Evolutionary conservation across 2,797 vertebrate genomes (phyloP), one percentile per base, ranked within the genome.

Genomic region (Apogon hyalosoma): DNA sequence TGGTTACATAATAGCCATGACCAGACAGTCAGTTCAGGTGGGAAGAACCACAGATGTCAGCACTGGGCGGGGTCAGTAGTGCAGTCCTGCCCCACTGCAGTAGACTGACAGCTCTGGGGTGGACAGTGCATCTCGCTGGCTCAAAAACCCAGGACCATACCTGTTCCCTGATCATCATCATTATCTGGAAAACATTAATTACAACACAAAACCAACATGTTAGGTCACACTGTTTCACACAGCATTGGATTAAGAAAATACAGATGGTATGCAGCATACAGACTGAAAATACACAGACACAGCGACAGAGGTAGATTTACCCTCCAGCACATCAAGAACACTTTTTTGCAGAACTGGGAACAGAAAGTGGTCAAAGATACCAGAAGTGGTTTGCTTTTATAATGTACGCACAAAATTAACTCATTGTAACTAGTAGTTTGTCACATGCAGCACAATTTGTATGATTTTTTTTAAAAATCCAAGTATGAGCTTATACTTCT

Each of bases 141-240:
- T 92, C 89, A 88, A 79, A 84, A 74, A 70, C 87, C 86, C 82
- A 86, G 45, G 75, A 86, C 80, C 68, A 62, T 84, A 60, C 79
- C 86, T 83, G 83, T 65, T 86, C 58, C 72, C 60, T 77, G 67
- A 75, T 64, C 75, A 46, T 76, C 79, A 87, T 79, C 88, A 88
- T 91, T 84, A 93, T 88, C 92, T 93, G 90, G 84, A 93, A 93
- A 86, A 91, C 71, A 91, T 68, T 67, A 88, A 78, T 73, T 42
- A 85, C 58, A 87, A 64, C 63, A 90, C 0, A 7, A 31, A 54
- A 75, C 40, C 59, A 15, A 24, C 36, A 61, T 7, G 65, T 86
- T 63, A 87, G 68, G 80, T 31, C 39, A 3, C 43, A 46, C 47
- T 51, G 28, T 31, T 36, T 18, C 41, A 62, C 46, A 69, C 4